Evolutionary conservation across 2,797 vertebrate genomes (phyloP), one percentile per base, ranked within the genome.

Genomic region (Poeciliopsis presidionis): DNA sequence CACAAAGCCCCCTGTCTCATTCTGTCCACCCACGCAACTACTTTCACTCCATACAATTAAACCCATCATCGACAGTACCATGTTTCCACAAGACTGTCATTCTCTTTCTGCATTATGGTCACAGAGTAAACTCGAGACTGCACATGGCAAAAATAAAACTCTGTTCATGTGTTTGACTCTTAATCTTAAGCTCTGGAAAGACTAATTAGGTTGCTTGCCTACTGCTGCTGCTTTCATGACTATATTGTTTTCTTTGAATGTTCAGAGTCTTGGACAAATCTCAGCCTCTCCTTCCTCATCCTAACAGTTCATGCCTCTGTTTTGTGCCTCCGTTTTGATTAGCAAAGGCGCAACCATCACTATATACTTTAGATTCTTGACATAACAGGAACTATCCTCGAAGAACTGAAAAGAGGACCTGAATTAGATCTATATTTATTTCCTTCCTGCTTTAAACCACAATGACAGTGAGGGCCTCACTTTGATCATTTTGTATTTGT

Each of bases 21-120:
- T 79, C 72, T 72, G 80, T 84, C 74, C 47, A n/a, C 91, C 85
- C 84, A 89, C 89, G 28, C 7, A 0, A 13, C 3, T 9, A 20
- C 22, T 75, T 81, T 79, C 12, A 59, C 77, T 55, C 36, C 28
- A 33, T 22, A 9, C 5, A 13, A 9, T 36, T 53, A 25, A 77
- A 74, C 28, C 11, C 11, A 51, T 30, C 67, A 25, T 33, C 49
- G 7, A 69, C 36, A 0, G 1, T 1, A 3, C 61, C 7, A 14
- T 14, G 1, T 70, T 70, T 28, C 14, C 67, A 14, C 67, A 46
- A 16, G 11, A 70, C 4, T 14, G 12, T 28, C 43, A n/a, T 70
- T 45, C 13, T 46, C 25, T 46, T 43, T 28, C 5, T 43, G 9
- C 25, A n/a, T 7, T 45, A 18, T 70, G 36, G 16, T 70, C 13